Base-by-base conservation (phyloP, 2,113 vertebrate species). In the Malaclemys terrapin region DNA sequence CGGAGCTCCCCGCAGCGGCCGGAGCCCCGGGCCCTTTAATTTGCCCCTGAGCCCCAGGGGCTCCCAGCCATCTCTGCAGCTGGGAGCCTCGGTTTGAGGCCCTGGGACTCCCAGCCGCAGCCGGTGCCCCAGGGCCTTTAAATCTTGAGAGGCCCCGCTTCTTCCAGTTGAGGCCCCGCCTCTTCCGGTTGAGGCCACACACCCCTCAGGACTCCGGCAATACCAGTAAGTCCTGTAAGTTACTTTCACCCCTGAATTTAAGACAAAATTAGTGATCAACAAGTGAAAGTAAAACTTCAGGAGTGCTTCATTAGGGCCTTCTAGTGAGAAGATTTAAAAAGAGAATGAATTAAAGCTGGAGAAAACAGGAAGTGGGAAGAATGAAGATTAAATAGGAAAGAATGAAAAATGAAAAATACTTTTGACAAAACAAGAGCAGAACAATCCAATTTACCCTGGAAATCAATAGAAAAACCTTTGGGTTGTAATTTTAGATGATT, bases 301-400 rank as follows among this genome's bases (percentile, higher is more conserved):
- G 91, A 10, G 94, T 86, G 54, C 12, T 59, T 89, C 91, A 13
- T 56, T 90, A 88, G 11, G 59, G 80, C 76, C 13, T 90, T 5
- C 56, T 82, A 94, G 91, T 82, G 12, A 89, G 31, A 88, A 52
- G 12, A 90, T 92, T 94, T 93, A 29, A 91, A 57, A 94, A 96
- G 0, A 47, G 10, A 89, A 47, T 29, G 90, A 95, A 94, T 84
- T 82, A 29, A 89, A 90, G 75, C 9, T 17, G 65, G 38, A 91
- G 49, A 84, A 96, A 93, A 93, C 11, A 88, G 19, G 95, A 86
- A 38, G n/a, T 29, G 24, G 0, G 0, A 94, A 82, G 17, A 62
- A 38, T 72, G n/a, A 38, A 72, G 35, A 76, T 42, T 45, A 47
- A 14, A 42, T 84, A 85, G 95, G 93, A 69, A 75, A 57, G 94